These are phyloP conservation scores for Sitophilus oryzae DNA, from an alignment of 1,140 invertebrate genomes.

Conservation along the genomic window DNA sequence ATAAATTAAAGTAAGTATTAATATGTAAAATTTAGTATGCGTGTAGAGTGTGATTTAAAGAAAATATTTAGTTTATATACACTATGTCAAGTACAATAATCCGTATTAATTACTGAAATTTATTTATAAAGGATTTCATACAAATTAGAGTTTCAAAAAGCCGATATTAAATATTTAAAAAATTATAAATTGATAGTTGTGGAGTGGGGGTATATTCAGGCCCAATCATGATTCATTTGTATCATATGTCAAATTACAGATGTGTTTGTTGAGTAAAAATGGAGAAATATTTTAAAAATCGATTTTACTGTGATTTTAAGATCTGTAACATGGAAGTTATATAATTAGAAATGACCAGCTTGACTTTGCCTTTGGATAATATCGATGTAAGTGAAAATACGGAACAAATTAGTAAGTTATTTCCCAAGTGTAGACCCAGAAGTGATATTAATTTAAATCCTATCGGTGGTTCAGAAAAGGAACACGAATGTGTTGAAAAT, in stretches of 20 bases:
- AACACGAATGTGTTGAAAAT: conserved; percentile 43
- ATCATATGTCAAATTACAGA: neutral
- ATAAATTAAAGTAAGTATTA: neutral
- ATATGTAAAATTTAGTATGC: too few relatives aligned
- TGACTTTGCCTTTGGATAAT: conserved; percentile 47
- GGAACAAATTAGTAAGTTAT: conserved; percentile 73
- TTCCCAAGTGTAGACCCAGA: conserved; percentile 74
- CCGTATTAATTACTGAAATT: too few relatives aligned
- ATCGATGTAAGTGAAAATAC: conserved; percentile 49
- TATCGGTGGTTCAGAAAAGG: conserved; percentile 38
- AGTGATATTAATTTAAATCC: conserved; percentile 56
- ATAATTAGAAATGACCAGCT: conserved; percentile 46
- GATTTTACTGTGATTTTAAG: conserved; percentile 14
- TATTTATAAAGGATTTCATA: too few relatives aligned
- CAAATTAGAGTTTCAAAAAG: too few relatives aligned
- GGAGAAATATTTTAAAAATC: neutral
- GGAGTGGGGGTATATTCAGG: neutral
- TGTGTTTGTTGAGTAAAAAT: neutral
- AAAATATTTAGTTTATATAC: too few relatives aligned
- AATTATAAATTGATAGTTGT: neutral
- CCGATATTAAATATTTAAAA: too few relatives aligned
- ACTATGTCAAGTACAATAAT: too few relatives aligned
- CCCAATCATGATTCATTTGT: neutral
- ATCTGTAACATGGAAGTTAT: conserved; percentile 29
- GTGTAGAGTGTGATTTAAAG: too few relatives aligned